These are phyloP conservation scores for Coccyzus lansbergi DNA, from an alignment of 2,797 vertebrate genomes.

Conservation along the genomic window DNA sequence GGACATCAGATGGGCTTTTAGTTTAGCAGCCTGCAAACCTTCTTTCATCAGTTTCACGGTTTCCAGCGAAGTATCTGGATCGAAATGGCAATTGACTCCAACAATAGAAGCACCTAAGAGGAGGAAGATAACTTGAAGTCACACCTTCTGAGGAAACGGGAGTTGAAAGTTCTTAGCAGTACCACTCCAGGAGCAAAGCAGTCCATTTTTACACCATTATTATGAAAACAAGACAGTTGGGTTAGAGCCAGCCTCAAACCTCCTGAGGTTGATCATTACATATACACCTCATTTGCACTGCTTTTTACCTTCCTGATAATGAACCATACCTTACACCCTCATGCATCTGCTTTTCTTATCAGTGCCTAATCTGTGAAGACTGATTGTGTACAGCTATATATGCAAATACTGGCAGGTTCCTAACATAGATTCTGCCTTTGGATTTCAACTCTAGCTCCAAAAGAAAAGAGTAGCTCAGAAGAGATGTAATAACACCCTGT, in stretches of 20 bases:
- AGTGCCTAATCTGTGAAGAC: background rate
- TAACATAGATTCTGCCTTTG: background rate
- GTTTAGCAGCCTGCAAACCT: slow-evolving; percentile 85
- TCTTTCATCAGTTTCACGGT: slow-evolving; percentile 93
- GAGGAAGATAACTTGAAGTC: background rate
- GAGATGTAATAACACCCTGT: background rate
- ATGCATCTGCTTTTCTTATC: background rate
- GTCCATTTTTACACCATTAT: background rate
- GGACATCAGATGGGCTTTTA: slow-evolving; percentile 90
- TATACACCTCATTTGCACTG: background rate
- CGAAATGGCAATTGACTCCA: slow-evolving; percentile 96
- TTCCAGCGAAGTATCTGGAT: slow-evolving; percentile 86
- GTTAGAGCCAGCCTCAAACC: background rate
- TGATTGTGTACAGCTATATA: background rate
- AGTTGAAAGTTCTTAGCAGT: background rate
- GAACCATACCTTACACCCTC: background rate
- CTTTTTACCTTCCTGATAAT: background rate
- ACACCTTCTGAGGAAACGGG: background rate
- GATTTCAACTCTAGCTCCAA: background rate
- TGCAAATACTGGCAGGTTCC: background rate
- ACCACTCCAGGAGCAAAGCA: background rate
- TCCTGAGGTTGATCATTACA: background rate
- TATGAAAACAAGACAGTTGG: background rate
- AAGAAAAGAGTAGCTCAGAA: background rate
- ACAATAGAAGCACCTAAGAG: slow-evolving; percentile 88